Percentiles rank a stretch among this genome's conserved stretches.
Evolutionary conservation across 2,888 invertebrate genomes (phyloP).

Genomic region (Alsophila aescularia): DNA sequence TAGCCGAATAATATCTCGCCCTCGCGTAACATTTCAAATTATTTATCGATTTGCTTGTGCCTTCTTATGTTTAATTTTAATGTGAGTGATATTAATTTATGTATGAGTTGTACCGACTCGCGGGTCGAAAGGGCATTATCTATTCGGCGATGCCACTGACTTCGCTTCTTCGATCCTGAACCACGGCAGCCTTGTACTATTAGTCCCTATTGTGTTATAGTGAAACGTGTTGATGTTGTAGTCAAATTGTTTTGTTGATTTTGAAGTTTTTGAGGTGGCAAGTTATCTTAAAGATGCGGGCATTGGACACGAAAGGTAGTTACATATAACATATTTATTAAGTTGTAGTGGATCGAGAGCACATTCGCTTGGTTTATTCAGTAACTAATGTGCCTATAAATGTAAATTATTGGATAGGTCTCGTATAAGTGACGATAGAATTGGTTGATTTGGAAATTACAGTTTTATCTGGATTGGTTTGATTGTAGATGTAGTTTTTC

Average conservation of each 20-base stretch:
- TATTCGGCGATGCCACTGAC: conserved; percentile 75
- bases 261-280: conserved; percentile 64
- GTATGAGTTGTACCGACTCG: conserved; percentile 74
- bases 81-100: conserved; percentile 82
- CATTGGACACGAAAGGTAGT: conserved; percentile 68
- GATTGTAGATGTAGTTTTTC: conserved; percentile 50
- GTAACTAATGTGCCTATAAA: conserved; percentile 84
- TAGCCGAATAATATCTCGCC: conserved; percentile 70
- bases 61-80: conserved; percentile 80
- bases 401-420: conserved; percentile 81
- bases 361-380: conserved; percentile 79
- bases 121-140: conserved; percentile 58
- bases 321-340: conserved; percentile 67
- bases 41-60: conserved; percentile 82
- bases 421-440: conserved; percentile 72
- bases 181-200: conserved; percentile 61
- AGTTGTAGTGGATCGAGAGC: conserved; percentile 80
- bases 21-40: conserved; percentile 68
- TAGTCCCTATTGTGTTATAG: conserved; percentile 64
- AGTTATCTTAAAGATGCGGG: conserved; percentile 75
- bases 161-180: conserved; percentile 73
- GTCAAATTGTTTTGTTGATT: conserved; percentile 68
- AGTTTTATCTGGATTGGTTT: conserved; percentile 61
- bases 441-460: conserved; percentile 72
- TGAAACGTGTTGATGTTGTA: conserved; percentile 67